Percentiles rank a stretch among this genome's conserved stretches.
phyloP scores from a whole-genome alignment of 2,888 invertebrate genomes.

The Myopa tessellatipennis region DNA sequence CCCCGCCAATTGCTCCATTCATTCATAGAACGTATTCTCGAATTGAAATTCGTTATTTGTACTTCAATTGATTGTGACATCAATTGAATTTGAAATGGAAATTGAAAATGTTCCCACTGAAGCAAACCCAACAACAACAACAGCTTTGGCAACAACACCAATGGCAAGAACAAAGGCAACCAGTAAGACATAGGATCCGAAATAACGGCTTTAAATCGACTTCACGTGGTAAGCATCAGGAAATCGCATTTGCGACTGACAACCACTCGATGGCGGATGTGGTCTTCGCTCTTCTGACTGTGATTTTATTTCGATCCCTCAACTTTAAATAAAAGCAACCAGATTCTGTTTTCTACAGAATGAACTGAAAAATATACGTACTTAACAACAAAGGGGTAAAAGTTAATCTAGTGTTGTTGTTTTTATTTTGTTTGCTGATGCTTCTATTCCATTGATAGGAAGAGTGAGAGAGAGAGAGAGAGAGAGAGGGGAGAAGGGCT shows the following conservation, averaged over 20 bases:
- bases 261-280: not conserved
- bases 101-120: constrained; percentile 21
- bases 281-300: not conserved
- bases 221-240: constrained; percentile 30
- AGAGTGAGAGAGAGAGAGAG: too few species aligned
- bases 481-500: too few species aligned
- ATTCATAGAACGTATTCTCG: constrained; percentile 1
- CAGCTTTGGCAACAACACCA: not conserved
- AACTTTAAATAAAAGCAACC: too few species aligned
- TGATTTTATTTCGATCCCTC: too few species aligned
- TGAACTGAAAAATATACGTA: too few species aligned
- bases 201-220: constrained; percentile 18
- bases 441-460: too few species aligned
- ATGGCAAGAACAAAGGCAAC: not conserved
- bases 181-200: not conserved
- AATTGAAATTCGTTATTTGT: constrained; percentile 40
- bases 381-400: too few species aligned
- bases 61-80: constrained; percentile 42
- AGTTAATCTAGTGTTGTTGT: too few species aligned
- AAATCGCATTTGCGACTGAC: constrained; percentile 37
- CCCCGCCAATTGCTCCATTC: too few species aligned
- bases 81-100: constrained; percentile 40
- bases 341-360: too few species aligned
- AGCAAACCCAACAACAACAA: constrained; percentile 1
- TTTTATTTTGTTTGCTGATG: too few species aligned